Evolutionary conservation across 1,140 invertebrate species (phyloP).

Genomic region (Antheraea pernyi): DNA sequence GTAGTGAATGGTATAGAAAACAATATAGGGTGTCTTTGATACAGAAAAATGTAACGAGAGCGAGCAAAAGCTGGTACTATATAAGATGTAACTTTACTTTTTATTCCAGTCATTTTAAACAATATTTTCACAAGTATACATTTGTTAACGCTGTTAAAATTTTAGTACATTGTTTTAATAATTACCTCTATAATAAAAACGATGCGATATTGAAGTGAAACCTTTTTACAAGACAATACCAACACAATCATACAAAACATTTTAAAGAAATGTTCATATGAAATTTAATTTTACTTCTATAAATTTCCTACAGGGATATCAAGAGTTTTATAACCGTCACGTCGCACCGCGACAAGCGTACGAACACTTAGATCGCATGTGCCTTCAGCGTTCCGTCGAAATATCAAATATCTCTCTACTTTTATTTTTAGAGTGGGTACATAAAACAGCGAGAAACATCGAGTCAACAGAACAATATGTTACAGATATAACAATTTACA

Average conservation of each 20-base stretch:
- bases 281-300: background rate
- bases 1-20: too few species aligned
- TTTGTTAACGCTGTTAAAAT: too few species aligned
- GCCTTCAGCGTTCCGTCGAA: background rate
- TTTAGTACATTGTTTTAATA: too few species aligned
- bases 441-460: conserved; percentile 6
- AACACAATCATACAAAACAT: too few species aligned
- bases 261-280: background rate
- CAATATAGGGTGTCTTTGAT: too few species aligned
- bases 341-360: background rate
- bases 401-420: conserved; percentile 1
- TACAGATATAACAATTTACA: conserved; percentile 38
- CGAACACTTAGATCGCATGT: conserved; percentile 6
- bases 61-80: too few species aligned
- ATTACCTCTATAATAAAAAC: too few species aligned
- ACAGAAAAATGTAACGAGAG: too few species aligned
- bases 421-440: conserved; percentile 9
- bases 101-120: too few species aligned
- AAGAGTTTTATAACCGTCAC: background rate
- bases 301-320: background rate
- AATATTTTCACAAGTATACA: too few species aligned
- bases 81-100: too few species aligned
- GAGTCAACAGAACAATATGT: conserved; percentile 20
- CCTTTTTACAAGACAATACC: background rate
- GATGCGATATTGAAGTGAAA: background rate